These are phyloP conservation scores for Actenoides hombroni DNA, from an alignment of 2,113 vertebrate species.

Conservation along the genomic window DNA sequence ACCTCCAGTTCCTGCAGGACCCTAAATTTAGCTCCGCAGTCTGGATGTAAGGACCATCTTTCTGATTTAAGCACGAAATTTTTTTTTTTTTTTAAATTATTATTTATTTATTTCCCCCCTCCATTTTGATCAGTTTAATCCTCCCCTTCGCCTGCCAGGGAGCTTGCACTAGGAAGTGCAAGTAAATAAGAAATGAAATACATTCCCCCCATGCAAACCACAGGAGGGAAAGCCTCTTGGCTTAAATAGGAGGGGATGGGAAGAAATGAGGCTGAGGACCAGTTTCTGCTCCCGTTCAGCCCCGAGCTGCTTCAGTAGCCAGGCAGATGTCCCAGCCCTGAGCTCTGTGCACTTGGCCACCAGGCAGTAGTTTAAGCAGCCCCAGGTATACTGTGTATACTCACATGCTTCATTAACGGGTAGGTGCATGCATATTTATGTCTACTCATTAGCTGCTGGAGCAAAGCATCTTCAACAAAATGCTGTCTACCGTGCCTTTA, in stretches of 20 bases:
- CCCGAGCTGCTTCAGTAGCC: not conserved
- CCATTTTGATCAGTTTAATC: not conserved
- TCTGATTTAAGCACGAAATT: not conserved
- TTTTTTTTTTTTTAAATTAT: not conserved
- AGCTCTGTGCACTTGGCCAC: not conserved
- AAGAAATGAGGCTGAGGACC: not conserved
- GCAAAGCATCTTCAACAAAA: constrained; percentile 1
- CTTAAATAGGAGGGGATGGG: constrained; percentile 1
- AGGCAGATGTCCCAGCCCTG: not conserved
- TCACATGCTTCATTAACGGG: constrained; percentile 28
- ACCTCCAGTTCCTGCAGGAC: not conserved
- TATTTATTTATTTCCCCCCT: accelerated
- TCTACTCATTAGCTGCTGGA: constrained; percentile 60
- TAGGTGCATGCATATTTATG: constrained; percentile 65
- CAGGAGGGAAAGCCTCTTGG: not conserved
- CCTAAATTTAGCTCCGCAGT: constrained; percentile 18
- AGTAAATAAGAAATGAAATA: not conserved
- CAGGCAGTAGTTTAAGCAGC: not conserved
- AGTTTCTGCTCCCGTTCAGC: not conserved
- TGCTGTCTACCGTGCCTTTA: not conserved
- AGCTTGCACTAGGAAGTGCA: not conserved
- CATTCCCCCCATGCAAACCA: accelerated
- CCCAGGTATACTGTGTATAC: not conserved
- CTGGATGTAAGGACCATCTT: not conserved
- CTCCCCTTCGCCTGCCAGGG: not conserved